Base-by-base conservation (phyloP, 2,797 vertebrate genomes). In the Anisognathus igniventris region DNA sequence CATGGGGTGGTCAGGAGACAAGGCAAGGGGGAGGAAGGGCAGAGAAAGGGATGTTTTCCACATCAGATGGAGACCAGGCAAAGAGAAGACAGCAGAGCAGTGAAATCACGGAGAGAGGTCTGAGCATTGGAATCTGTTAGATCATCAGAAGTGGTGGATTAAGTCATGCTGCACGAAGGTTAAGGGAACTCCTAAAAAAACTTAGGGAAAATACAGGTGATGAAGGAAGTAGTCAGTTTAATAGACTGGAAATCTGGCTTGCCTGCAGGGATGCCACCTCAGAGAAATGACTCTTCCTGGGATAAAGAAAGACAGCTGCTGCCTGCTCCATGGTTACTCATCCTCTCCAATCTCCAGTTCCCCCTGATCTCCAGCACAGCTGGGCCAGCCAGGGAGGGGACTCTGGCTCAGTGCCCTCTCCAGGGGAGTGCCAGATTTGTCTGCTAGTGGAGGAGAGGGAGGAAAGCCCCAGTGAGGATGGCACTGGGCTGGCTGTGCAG, bases 1-100 rank as follows among this genome's bases (percentile, higher is more conserved):
- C 0, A 0, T 0, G 17, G 22, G 51, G 24, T 7, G 5, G 31
- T 1, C 12, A 10, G 51, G 33, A 71, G 71, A 66, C 5, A 33
- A 39, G 1, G 4, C 16, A 39, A 48, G 13, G 14, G 16, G 1
- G 33, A 45, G 7, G 0, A 15, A 62, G 47, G 51, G 58, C 20
- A 65, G 73, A 81, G 51, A 45, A 92, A 53, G 14, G 9, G 51
- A 11, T 24, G 12, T 30, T 77, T 93, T 86, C 39, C 28, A 3
- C 48, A 10, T 72, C 76, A 54, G 50, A 13, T 56, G 39, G 54
- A 44, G 42, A 64, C 33, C 31, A 23, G 45, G 54, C 14, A 33
- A 82, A 79, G 23, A 56, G 40, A 42, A 83, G 47, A 44, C 17
- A 42, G 57, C 0, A 0, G 58, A 85, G 47, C 50, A 61, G 44